A percentile compares a stretch with the other conserved stretches of the same genome.
phyloP scores from a whole-genome alignment of 1,140 invertebrate species.

The Muscidifurax raptorellus region DNA sequence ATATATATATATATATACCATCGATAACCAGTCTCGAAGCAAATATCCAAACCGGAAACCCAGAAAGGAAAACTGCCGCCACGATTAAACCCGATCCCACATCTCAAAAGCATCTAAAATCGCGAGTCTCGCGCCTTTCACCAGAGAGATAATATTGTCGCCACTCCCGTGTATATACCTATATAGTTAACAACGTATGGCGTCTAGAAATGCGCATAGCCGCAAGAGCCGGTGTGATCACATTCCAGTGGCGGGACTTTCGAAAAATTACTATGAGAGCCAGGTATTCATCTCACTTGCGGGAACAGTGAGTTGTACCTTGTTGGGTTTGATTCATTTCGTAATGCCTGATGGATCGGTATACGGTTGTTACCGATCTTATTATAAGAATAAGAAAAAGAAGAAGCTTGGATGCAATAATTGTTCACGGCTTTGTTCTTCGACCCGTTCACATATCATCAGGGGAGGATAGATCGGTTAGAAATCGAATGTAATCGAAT shows the following conservation, averaged over 20 bases:
- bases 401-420: too few species aligned
- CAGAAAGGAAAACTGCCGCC: slow-evolving; percentile 3
- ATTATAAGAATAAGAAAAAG: too few species aligned
- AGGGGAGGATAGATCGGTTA: neutral
- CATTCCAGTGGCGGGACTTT: slow-evolving; percentile 44
- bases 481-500: neutral
- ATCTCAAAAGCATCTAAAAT: neutral
- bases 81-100: neutral
- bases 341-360: neutral
- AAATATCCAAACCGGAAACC: slow-evolving; percentile 7
- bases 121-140: slow-evolving; percentile 40
- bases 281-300: slow-evolving; percentile 23
- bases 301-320: neutral
- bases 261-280: slow-evolving; percentile 30
- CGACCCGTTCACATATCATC: too few species aligned
- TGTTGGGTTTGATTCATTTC: too few species aligned
- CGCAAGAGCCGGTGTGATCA: slow-evolving; percentile 42
- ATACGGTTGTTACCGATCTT: neutral
- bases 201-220: slow-evolving; percentile 28
- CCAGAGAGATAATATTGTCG: slow-evolving; percentile 51
- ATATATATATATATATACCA: too few species aligned
- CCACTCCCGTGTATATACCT: slow-evolving; percentile 48
- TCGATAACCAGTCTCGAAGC: neutral
- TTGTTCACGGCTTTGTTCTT: too few species aligned
- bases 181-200: neutral